phyloP scores from a whole-genome alignment of 2,113 vertebrate genomes.

The Clarias gariepinus region DNA sequence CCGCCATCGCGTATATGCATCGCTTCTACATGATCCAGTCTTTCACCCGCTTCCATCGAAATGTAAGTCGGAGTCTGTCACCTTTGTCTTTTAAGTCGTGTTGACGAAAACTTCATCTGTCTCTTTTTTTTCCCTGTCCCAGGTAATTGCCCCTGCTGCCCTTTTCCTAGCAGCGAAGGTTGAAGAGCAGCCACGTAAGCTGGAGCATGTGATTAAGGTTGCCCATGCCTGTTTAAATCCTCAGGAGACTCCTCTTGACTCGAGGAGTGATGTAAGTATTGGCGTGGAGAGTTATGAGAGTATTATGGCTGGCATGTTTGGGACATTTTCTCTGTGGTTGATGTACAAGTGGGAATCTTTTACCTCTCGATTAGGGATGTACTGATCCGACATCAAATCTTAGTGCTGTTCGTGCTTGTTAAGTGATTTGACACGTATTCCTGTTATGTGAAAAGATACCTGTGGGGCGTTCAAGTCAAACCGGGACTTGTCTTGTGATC shows the following conservation, averaged over 20 bases:
- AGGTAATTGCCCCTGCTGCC: constrained; percentile 89
- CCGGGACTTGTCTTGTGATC: no score
- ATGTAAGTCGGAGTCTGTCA: constrained; percentile 76
- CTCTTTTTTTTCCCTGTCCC: background rate
- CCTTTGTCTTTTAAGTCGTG: background rate
- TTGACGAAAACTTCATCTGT: background rate
- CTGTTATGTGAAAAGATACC: background rate
- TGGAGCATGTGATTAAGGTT: constrained; percentile 96
- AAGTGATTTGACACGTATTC: background rate
- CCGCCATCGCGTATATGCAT: constrained; percentile 97
- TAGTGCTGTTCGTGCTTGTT: background rate
- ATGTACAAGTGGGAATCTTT: background rate
- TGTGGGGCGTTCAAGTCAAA: no score
- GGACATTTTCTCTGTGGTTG: background rate
- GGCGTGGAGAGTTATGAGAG: no score
- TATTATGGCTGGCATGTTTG: background rate
- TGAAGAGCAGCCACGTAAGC: constrained; percentile 93
- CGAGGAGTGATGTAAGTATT: constrained; percentile 85
- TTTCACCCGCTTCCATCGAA: constrained; percentile 91
- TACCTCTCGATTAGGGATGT: background rate
- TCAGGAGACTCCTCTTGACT: constrained; percentile 87
- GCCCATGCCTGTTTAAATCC: constrained; percentile 91
- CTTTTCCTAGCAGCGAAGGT: constrained; percentile 96
- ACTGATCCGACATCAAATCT: background rate
- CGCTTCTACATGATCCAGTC: constrained; percentile 98